phyloP scores from a whole-genome alignment of 2,888 invertebrate genomes.

The Pseudanteris insignis region DNA sequence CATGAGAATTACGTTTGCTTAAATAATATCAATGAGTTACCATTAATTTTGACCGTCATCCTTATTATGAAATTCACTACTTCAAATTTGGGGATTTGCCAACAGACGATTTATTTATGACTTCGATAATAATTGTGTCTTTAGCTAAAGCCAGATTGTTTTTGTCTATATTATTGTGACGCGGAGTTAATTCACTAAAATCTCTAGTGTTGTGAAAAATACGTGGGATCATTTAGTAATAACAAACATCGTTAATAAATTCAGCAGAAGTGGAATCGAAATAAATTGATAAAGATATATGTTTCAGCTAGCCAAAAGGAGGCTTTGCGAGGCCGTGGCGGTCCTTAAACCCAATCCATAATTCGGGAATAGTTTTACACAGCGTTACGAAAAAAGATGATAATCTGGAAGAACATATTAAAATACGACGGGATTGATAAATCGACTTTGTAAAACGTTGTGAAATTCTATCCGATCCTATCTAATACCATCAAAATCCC shows the following conservation, averaged over 20 bases:
- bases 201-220: constrained; percentile 3
- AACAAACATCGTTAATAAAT: constrained; percentile 15
- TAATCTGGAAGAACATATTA: too few species aligned
- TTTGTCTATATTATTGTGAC: constrained; percentile 23
- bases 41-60: too few species aligned
- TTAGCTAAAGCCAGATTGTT: constrained; percentile 19
- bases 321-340: constrained; percentile 64
- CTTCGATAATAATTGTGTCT: constrained; percentile 7
- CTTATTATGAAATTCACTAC: too few species aligned
- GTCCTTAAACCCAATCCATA: constrained; percentile 50
- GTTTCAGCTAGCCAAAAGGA: constrained; percentile 63
- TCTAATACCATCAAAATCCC: constrained; percentile 41
- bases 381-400: constrained; percentile 47
- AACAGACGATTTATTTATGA: constrained; percentile 11
- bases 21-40: too few species aligned
- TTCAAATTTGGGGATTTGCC: too few species aligned
- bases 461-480: constrained; percentile 52
- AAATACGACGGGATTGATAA: too few species aligned
- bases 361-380: constrained; percentile 49
- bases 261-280: constrained; percentile 32
- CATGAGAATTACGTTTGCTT: too few species aligned
- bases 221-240: constrained; percentile 16
- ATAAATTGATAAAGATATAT: constrained; percentile 53
- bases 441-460: constrained; percentile 53
- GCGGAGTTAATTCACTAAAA: constrained; percentile 1